phyloP scores from a whole-genome alignment of 2,113 vertebrate species.

The Alethe diademata region DNA sequence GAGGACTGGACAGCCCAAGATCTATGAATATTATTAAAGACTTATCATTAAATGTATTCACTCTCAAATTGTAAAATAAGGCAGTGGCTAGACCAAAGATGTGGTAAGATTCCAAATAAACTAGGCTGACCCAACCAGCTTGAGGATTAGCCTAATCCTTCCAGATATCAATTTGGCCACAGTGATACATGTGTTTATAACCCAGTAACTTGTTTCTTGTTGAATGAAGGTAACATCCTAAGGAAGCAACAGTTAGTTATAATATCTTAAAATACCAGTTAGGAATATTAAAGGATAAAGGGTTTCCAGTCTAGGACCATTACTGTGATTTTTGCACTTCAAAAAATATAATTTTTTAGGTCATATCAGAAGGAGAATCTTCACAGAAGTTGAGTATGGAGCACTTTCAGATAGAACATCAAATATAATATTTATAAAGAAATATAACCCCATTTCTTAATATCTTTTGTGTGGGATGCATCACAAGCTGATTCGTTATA shows the following conservation, averaged over 20 bases:
- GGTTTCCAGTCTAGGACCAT: neutral
- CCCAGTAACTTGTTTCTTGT: neutral
- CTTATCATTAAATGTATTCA: neutral
- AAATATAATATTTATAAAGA: neutral
- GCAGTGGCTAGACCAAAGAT: neutral
- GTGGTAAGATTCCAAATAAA: neutral
- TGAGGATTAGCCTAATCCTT: neutral
- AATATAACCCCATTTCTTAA: neutral
- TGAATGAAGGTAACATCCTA: neutral
- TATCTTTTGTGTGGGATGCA: neutral
- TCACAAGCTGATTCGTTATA: neutral
- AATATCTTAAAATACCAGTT: neutral
- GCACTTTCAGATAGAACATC: neutral
- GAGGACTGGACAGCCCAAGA: neutral
- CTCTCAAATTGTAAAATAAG: neutral
- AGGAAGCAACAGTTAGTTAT: neutral
- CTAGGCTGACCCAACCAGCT: neutral
- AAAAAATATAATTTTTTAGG: neutral
- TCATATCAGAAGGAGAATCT: neutral
- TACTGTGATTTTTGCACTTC: neutral
- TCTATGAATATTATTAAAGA: neutral
- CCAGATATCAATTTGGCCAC: neutral
- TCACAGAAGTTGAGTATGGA: neutral
- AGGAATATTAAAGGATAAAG: neutral
- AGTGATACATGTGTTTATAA: neutral